Evolutionary conservation across 1,140 invertebrate genomes (phyloP).

Genomic region (Eupristina koningsbergeri): DNA sequence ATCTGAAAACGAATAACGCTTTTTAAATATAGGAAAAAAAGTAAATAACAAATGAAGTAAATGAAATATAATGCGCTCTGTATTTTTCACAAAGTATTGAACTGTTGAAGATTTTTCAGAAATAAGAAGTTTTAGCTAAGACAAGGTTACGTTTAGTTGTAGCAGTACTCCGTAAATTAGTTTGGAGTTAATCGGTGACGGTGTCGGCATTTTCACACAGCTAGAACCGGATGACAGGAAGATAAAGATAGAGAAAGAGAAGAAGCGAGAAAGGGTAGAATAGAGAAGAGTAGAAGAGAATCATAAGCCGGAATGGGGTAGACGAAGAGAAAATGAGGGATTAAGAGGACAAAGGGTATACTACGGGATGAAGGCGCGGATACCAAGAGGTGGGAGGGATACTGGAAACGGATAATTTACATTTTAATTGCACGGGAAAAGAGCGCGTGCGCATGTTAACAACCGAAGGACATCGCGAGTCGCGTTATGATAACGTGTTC

Average conservation of each 20-base stretch:
- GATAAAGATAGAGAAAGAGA: slow-evolving; percentile 2
- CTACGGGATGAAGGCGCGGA: background rate
- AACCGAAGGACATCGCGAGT: slow-evolving; percentile 29
- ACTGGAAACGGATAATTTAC: slow-evolving; percentile 66
- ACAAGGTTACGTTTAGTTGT: slow-evolving; percentile 8
- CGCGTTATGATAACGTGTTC: background rate
- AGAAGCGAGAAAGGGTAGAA: background rate
- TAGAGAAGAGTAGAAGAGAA: background rate
- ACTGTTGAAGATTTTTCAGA: background rate
- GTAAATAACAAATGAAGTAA: no score
- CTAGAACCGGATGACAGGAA: background rate
- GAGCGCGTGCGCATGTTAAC: slow-evolving; percentile 14
- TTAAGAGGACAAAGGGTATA: background rate
- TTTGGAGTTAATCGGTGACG: slow-evolving; percentile 63
- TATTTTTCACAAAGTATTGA: background rate
- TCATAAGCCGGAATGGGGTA: background rate
- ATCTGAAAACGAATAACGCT: no score
- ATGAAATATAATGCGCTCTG: no score
- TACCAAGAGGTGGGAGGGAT: background rate
- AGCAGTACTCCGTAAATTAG: slow-evolving; percentile 60
- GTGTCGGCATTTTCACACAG: slow-evolving; percentile 48
- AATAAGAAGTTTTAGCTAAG: background rate
- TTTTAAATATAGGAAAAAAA: no score
- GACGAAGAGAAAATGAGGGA: background rate
- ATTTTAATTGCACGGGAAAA: slow-evolving; percentile 64